These are phyloP conservation scores for Pheosia gnoma DNA, from an alignment of 2,888 invertebrate species.

Conservation along the genomic window DNA sequence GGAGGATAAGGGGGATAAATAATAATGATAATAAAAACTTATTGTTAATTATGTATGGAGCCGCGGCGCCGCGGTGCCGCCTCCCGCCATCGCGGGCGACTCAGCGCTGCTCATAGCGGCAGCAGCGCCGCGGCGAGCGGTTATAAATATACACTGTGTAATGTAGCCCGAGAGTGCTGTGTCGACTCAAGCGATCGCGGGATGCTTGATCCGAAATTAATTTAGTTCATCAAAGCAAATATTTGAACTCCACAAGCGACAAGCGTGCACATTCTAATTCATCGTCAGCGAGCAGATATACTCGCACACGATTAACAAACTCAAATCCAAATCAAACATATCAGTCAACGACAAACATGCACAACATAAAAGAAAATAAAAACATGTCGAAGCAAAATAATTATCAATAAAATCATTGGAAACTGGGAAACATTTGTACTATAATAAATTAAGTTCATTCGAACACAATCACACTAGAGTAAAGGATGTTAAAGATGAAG, in stretches of 20 bases:
- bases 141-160: too few relatives aligned
- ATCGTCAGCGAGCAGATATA: neutral
- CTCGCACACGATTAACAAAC: neutral
- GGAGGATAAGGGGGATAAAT: too few relatives aligned
- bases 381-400: neutral
- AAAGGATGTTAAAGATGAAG: neutral
- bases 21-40: too few relatives aligned
- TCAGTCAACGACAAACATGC: neutral
- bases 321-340: too few relatives aligned
- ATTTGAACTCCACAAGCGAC: neutral
- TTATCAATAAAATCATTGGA: neutral
- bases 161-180: too few relatives aligned
- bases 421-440: slow-evolving; percentile 18
- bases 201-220: too few relatives aligned
- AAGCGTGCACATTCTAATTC: neutral
- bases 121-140: neutral
- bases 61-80: too few relatives aligned
- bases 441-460: slow-evolving; percentile 32
- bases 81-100: too few relatives aligned
- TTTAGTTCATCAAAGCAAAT: too few relatives aligned
- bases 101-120: neutral
- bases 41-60: too few relatives aligned
- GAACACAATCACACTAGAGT: slow-evolving; percentile 8
- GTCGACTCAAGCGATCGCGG: too few relatives aligned
- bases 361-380: neutral